Base-by-base conservation (phyloP, 2,113 vertebrate genomes). In the Haemorhous mexicanus region DNA sequence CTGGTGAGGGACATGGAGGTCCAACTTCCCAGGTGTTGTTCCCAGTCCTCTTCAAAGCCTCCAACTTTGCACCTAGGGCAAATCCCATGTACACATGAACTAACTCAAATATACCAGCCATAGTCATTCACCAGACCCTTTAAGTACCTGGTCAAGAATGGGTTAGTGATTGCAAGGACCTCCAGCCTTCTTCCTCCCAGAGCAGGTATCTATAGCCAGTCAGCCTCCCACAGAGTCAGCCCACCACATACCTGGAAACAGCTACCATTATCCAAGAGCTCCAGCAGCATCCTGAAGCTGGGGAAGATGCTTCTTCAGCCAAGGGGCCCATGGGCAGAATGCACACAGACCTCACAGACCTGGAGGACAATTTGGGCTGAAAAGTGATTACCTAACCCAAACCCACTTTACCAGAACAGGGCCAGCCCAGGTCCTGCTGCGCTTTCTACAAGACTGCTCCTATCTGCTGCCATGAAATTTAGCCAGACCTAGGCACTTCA, bases 321-420 rank as follows among this genome's bases (percentile, higher is more conserved):
- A 0, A 43, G 28, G 2, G 9, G 3, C 11, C 11, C 8, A 1
- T 2, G 1, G 7, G 18, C 13, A 59, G 7, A 20, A 47, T 79
- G 19, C 0, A 0, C 13, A 13, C 28, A 70, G 30, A 59, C 30
- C 7, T 17, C 13, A 12, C 28, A 70, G 30, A 59, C 30, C 7
- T 17, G 2, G 28, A 70, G 69, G 26, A n/a, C 1, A 2, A 10
- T 43, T 43, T n/a, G 26, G 23, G 18, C 37, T 70, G n/a, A 28
- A 35, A 77, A 80, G 32, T 30, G 13, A 18, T 89, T 39, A 58
- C 21, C 15, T 66, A 50, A 20, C 53, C 50, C 46, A 35, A 19
- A 30, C 37, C 22, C 53, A 64, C 11, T 28, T 20, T 6, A 39
- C 10, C 26, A 75, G 32, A 56, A 26, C 19, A 70, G 46, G 22